These are phyloP conservation scores for Caenorhabditis angaria DNA, from an alignment of 2,888 invertebrate genomes.

Conservation along the genomic window DNA sequence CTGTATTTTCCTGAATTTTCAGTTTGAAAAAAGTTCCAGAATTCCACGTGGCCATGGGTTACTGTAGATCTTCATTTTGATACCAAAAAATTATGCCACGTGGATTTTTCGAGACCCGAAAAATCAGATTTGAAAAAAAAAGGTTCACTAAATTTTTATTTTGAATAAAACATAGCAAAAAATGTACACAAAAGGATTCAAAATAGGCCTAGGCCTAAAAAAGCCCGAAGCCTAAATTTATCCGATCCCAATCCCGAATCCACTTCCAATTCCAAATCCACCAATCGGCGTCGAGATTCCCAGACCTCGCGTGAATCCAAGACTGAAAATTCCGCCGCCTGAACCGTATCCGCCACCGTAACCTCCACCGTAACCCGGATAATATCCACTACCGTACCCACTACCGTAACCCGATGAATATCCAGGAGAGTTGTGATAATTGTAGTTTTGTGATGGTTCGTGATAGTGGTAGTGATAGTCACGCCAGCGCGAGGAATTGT, in stretches of 20 bases:
- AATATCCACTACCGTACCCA: constrained; percentile 16
- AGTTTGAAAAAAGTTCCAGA: too few relatives aligned
- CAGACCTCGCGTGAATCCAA: constrained; percentile 20
- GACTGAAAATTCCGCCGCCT: constrained; percentile 24
- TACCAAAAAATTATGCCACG: too few relatives aligned
- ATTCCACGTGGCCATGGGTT: too few relatives aligned
- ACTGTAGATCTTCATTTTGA: background rate
- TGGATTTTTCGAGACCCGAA: too few relatives aligned
- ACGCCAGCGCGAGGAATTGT: constrained; percentile 2
- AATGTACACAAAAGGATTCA: too few relatives aligned
- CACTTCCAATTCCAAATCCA: constrained; percentile 43
- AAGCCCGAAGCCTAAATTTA: constrained; percentile 5
- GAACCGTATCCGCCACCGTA: constrained; percentile 39
- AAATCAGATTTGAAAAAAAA: too few relatives aligned
- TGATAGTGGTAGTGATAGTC: constrained; percentile 42
- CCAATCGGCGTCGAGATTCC: constrained; percentile 49
- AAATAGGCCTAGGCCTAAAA: too few relatives aligned
- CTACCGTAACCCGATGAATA: constrained; percentile 16
- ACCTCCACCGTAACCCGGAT: constrained; percentile 22
- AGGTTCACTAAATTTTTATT: too few relatives aligned
- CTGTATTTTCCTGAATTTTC: too few relatives aligned
- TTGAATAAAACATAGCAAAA: too few relatives aligned
- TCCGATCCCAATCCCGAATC: constrained; percentile 47
- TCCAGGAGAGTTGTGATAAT: constrained; percentile 12
- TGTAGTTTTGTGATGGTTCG: constrained; percentile 25